These are phyloP conservation scores for Mesopsocus fuscifrons DNA, from an alignment of 2,888 invertebrate species.

Conservation along the genomic window DNA sequence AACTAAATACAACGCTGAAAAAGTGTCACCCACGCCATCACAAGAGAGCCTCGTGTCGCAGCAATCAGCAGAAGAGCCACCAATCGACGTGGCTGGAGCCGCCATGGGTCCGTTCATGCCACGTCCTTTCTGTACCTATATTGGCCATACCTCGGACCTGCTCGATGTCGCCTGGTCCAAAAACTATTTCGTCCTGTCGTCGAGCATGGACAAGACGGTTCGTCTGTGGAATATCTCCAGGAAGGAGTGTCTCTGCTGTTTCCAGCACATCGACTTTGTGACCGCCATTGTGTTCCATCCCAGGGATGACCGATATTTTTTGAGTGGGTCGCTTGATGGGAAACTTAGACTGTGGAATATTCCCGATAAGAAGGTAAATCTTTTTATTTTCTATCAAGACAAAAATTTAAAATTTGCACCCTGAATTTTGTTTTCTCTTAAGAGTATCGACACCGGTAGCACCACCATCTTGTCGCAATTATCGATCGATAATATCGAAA, in stretches of 20 bases:
- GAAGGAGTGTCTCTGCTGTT: slow-evolving; percentile 93
- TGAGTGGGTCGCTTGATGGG: slow-evolving; percentile 94
- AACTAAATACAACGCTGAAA: slow-evolving; percentile 83
- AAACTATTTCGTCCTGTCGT: slow-evolving; percentile 93
- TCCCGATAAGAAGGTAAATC: slow-evolving; percentile 74
- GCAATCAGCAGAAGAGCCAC: slow-evolving; percentile 42
- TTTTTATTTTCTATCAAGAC: background rate
- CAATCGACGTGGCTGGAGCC: slow-evolving; percentile 33
- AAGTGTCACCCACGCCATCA: slow-evolving; percentile 81
- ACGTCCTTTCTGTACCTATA: slow-evolving; percentile 78
- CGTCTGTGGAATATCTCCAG: slow-evolving; percentile 94
- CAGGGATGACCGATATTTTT: slow-evolving; percentile 47
- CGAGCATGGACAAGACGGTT: slow-evolving; percentile 97
- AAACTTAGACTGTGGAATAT: slow-evolving; percentile 98
- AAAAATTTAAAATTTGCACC: no score
- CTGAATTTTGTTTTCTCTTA: no score
- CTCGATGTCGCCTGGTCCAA: slow-evolving; percentile 98
- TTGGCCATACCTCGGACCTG: slow-evolving; percentile 89
- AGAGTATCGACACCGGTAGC: no score
- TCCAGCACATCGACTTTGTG: slow-evolving; percentile 98
- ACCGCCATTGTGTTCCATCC: slow-evolving; percentile 99
- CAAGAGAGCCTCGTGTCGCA: slow-evolving; percentile 78
- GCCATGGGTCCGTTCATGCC: slow-evolving; percentile 58
- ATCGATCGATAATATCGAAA: no score
- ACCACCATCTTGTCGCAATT: no score